These are phyloP conservation scores for Bubo scandiacus DNA, from an alignment of 2,113 vertebrate species.

Conservation along the genomic window DNA sequence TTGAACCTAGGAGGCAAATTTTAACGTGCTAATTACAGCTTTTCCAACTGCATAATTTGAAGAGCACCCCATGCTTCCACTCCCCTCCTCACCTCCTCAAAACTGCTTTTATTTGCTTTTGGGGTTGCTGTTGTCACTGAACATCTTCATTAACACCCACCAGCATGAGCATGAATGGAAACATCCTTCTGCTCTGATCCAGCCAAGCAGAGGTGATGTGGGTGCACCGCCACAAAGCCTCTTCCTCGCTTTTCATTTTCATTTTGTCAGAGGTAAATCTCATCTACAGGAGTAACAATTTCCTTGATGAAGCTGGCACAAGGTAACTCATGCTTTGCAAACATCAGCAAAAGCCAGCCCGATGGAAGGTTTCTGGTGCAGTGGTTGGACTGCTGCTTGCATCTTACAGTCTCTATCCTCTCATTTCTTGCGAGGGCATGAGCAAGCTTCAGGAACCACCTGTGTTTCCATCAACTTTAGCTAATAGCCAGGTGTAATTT, in stretches of 20 bases:
- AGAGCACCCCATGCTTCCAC: neutral
- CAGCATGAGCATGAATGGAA: neutral
- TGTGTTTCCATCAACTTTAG: neutral
- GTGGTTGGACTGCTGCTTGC: neutral
- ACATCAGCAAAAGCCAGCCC: neutral
- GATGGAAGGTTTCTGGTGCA: neutral
- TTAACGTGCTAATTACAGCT: neutral
- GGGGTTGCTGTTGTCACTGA: constrained; percentile 29
- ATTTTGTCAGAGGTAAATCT: neutral
- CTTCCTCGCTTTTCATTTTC: neutral
- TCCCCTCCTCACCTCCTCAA: neutral
- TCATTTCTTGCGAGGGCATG: accelerated
- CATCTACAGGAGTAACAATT: constrained; percentile 2
- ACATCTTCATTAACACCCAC: constrained; percentile 49
- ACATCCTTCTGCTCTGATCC: constrained; percentile 40
- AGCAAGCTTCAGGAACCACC: neutral
- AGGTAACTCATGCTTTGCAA: neutral
- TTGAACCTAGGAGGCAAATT: neutral
- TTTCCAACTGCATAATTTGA: neutral
- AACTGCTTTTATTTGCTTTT: constrained; percentile 11
- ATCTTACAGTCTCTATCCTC: neutral
- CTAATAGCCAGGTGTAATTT: accelerated
- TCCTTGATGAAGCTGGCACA: neutral
- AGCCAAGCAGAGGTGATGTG: neutral
- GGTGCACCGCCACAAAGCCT: neutral